A percentile compares a stretch with the other conserved stretches of the same genome.
These are phyloP conservation scores for Tretioscincus oriximinensis DNA, from an alignment of 2,113 vertebrate species.

Conservation along the genomic window DNA sequence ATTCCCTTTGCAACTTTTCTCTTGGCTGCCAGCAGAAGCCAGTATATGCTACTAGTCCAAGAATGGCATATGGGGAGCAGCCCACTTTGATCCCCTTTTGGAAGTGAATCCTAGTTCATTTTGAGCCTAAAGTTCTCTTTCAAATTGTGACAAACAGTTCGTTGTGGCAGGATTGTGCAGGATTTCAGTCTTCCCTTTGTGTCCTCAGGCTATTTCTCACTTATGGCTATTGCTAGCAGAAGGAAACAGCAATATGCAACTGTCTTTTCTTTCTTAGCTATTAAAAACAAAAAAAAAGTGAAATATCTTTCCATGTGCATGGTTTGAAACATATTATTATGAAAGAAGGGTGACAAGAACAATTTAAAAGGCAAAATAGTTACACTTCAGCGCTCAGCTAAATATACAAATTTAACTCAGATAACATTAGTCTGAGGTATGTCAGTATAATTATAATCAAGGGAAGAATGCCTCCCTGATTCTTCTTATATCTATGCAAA, in stretches of 20 bases:
- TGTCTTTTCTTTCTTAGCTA: background rate
- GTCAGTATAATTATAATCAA: conserved; percentile 5
- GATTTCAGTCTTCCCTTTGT: background rate
- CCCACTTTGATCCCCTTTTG: too few relatives aligned
- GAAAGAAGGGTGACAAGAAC: background rate
- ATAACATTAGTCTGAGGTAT: background rate
- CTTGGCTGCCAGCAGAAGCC: too few relatives aligned
- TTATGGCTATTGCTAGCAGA: background rate
- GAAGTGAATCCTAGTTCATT: too few relatives aligned
- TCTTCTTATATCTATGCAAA: background rate
- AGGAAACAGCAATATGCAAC: background rate
- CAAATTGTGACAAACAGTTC: background rate
- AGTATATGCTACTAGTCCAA: too few relatives aligned
- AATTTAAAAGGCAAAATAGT: background rate
- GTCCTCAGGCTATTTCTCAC: background rate
- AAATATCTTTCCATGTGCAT: background rate
- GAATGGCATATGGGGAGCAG: too few relatives aligned
- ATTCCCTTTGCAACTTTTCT: too few relatives aligned
- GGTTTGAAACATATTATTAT: conserved; percentile 25
- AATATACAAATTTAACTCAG: background rate
- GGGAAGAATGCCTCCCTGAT: background rate
- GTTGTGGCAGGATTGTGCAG: conserved; percentile 1
- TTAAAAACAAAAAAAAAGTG: background rate
- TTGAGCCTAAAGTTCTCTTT: background rate
- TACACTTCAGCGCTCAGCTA: background rate